These are phyloP conservation scores for Apamea anceps DNA, from an alignment of 2,888 invertebrate genomes.

Conservation along the genomic window DNA sequence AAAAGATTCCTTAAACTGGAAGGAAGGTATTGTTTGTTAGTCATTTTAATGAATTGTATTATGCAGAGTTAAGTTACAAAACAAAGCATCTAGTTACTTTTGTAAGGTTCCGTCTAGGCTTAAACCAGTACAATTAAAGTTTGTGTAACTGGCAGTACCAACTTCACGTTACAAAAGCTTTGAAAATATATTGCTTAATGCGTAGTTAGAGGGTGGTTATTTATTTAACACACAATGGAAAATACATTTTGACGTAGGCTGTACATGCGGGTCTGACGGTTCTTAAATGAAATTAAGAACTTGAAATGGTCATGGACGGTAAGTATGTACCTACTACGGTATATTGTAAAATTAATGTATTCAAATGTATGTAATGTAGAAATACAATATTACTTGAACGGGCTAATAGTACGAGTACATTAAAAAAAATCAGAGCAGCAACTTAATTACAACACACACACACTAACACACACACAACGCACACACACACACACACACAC, in stretches of 20 bases:
- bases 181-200: slow-evolving; percentile 70
- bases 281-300: slow-evolving; percentile 27
- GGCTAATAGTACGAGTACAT: neutral
- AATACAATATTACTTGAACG: neutral
- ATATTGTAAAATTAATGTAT: neutral
- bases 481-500: no score
- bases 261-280: slow-evolving; percentile 31
- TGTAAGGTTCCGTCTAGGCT: slow-evolving; percentile 26
- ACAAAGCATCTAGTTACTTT: slow-evolving; percentile 33
- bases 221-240: slow-evolving; percentile 66
- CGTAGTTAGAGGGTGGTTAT: slow-evolving; percentile 67
- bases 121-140: slow-evolving; percentile 48
- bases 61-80: slow-evolving; percentile 8
- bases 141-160: slow-evolving; percentile 64
- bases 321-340: neutral
- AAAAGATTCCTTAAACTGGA: neutral
- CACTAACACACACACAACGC: no score
- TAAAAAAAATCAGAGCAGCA: neutral
- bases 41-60: slow-evolving; percentile 19
- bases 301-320: slow-evolving; percentile 8
- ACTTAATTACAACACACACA: no score
- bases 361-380: neutral
- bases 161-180: slow-evolving; percentile 68
- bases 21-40: neutral
- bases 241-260: slow-evolving; percentile 58